A percentile compares a stretch with the other conserved stretches of the same genome.
phyloP scores from a whole-genome alignment of 30 jellyfish, hydroid and myxozoan species.

The Chrysaora quinquecirrha region DNA sequence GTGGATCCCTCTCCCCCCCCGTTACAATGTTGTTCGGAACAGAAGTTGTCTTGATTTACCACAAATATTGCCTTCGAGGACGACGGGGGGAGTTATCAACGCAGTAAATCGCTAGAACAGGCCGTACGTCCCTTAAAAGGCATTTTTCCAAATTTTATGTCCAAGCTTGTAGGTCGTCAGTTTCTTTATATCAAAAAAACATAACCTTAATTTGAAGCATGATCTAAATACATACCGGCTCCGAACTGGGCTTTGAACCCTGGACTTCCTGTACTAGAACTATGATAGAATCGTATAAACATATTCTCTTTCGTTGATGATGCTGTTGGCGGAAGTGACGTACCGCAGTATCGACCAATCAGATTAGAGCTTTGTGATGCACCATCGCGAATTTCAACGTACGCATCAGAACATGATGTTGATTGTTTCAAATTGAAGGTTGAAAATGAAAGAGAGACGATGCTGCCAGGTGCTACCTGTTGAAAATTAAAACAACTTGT shows the following conservation, averaged over 20 bases:
- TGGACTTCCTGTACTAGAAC: slow-evolving; percentile 39
- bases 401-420: slow-evolving; percentile 40
- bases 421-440: slow-evolving; percentile 22
- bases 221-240: slow-evolving; percentile 62
- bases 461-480: slow-evolving; percentile 74
- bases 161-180: too few species aligned
- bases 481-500: not conserved
- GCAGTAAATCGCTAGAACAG: too few species aligned
- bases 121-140: too few species aligned
- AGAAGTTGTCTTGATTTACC: too few species aligned
- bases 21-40: too few species aligned
- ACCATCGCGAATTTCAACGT: slow-evolving; percentile 66
- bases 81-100: too few species aligned
- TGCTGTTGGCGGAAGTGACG: slow-evolving; percentile 55
- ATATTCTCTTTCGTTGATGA: slow-evolving; percentile 43
- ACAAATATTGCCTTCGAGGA: too few species aligned
- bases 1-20: too few species aligned
- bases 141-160: too few species aligned
- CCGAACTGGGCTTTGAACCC: slow-evolving; percentile 60
- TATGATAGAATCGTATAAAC: slow-evolving; percentile 54
- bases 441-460: slow-evolving; percentile 41
- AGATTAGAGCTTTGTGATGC: slow-evolving; percentile 15
- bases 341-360: slow-evolving; percentile 67
- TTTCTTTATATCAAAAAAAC: too few species aligned
- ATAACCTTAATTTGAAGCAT: too few species aligned